A percentile compares a stretch with the other conserved stretches of the same genome.
Evolutionary conservation across 2,113 vertebrate species (phyloP).

Genomic region (Mystacornis crossleyi): DNA sequence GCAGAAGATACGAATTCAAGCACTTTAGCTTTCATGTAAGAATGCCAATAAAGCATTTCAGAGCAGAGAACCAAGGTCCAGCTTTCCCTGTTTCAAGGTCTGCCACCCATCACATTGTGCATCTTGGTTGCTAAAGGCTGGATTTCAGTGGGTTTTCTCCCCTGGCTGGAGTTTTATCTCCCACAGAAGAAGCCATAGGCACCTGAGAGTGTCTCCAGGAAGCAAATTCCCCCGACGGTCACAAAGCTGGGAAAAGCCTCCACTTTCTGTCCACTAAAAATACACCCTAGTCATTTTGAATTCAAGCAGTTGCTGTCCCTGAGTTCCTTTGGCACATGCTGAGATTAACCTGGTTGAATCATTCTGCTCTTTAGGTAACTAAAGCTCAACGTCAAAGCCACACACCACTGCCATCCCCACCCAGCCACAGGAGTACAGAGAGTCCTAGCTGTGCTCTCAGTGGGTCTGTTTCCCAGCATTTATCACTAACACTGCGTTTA

Average conservation of each 20-base stretch:
- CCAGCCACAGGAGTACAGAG: background rate
- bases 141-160: background rate
- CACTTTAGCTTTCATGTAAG: background rate
- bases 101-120: background rate
- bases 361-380: background rate
- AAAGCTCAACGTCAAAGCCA: background rate
- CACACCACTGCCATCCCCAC: background rate
- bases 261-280: background rate
- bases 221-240: background rate
- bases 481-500: background rate
- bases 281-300: background rate
- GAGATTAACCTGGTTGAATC: background rate
- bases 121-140: background rate
- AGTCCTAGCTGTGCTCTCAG: background rate
- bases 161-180: background rate
- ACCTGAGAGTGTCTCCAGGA: background rate
- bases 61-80: background rate
- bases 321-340: background rate
- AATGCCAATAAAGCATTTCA: background rate
- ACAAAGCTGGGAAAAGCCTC: background rate
- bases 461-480: background rate
- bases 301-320: background rate
- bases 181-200: background rate
- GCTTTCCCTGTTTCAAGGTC: background rate
- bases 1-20: background rate